A percentile compares a stretch with the other conserved stretches of the same genome.
Evolutionary conservation across 2,797 vertebrate genomes (phyloP).

Genomic region (Myioborus miniatus): DNA sequence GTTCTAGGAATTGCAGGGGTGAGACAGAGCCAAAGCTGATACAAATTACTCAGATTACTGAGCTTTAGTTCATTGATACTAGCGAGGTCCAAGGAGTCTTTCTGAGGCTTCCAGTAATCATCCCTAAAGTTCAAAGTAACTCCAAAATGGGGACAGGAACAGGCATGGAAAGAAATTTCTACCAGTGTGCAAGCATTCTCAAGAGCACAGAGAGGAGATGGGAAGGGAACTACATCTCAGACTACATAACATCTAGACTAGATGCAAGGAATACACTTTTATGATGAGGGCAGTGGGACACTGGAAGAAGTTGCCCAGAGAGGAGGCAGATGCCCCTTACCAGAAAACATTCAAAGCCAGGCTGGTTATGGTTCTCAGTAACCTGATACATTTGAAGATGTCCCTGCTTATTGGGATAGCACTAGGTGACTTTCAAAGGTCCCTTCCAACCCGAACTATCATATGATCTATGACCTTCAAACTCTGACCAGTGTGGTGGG

Average conservation of each 20-base stretch:
- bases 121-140: background rate
- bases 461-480: background rate
- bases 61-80: background rate
- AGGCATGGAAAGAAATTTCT: background rate
- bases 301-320: background rate
- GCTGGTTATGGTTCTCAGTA: accelerated
- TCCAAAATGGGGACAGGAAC: background rate
- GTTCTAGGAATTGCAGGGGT: background rate
- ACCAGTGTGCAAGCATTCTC: background rate
- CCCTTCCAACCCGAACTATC: background rate
- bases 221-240: background rate
- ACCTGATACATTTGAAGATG: background rate
- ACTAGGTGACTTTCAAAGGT: background rate
- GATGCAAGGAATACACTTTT: background rate
- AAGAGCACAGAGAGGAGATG: background rate
- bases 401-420: background rate
- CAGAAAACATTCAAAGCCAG: background rate
- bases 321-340: background rate
- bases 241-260: background rate
- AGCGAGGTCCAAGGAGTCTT: background rate
- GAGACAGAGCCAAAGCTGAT: background rate
- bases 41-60: background rate
- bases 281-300: accelerated
- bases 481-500: background rate
- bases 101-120: background rate